Percentiles rank a stretch among this genome's conserved stretches.
phyloP scores from a whole-genome alignment of 2,113 vertebrate species.

The Procapra przewalskii region DNA sequence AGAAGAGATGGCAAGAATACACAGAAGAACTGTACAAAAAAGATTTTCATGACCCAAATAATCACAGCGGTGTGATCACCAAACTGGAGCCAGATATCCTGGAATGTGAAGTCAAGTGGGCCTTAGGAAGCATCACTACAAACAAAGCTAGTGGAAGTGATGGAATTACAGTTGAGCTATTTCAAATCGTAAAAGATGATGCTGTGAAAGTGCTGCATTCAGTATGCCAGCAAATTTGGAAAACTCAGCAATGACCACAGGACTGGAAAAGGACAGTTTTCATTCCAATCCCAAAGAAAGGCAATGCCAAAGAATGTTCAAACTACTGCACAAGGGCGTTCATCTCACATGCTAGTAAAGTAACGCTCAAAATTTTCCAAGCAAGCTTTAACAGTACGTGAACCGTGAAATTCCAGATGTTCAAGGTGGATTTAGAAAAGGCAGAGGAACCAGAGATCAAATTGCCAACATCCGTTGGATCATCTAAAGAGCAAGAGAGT shows the following conservation, averaged over 20 bases:
- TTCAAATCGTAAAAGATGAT: neutral
- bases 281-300: neutral
- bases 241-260: neutral
- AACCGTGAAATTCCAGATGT: neutral
- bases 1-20: neutral
- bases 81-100: neutral
- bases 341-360: neutral
- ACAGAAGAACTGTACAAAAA: neutral
- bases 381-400: neutral
- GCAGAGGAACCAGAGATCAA: neutral
- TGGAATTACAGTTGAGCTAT: neutral
- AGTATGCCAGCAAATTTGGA: neutral
- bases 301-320: neutral
- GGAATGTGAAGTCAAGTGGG: neutral
- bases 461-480: neutral
- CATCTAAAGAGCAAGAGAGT: neutral
- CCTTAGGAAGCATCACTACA: neutral
- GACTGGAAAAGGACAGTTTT: neutral
- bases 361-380: neutral
- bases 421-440: neutral
- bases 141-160: neutral
- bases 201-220: neutral
- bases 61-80: neutral
- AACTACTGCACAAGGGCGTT: fast-evolving
- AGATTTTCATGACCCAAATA: neutral